Conservation (phyloP, 2,797 vertebrate genomes). For the Numenius phaeopus region DNA sequence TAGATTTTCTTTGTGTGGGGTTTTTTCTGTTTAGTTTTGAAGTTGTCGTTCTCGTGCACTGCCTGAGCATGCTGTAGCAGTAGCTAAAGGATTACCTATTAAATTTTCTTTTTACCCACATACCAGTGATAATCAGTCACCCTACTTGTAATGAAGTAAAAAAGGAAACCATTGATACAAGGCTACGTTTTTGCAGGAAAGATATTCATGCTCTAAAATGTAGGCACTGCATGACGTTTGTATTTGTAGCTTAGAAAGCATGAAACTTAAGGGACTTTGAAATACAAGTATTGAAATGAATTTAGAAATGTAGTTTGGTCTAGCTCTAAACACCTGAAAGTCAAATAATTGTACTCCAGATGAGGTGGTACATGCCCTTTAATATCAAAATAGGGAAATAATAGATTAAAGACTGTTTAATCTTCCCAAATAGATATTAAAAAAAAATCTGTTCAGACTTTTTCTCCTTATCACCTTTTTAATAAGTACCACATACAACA, state of each 20-base stretch:
- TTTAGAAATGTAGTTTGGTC: neutral
- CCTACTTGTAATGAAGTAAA: neutral
- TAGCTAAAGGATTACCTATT: neutral
- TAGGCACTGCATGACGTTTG: neutral
- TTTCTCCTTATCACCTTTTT: slow-evolving; percentile 2
- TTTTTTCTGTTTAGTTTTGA: neutral
- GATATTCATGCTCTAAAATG: neutral
- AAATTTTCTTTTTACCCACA: neutral
- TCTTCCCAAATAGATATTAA: slow-evolving; percentile 18
- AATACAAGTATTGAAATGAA: slow-evolving; percentile 7
- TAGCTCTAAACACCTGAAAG: slow-evolving; percentile 7
- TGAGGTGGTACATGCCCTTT: neutral
- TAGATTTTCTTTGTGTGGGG: neutral
- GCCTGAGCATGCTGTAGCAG: neutral
- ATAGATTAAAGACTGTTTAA: slow-evolving; percentile 32
- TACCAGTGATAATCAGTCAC: neutral
- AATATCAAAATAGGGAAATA: slow-evolving; percentile 30
- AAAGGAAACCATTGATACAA: neutral
- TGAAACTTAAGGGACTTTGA: slow-evolving; percentile 8
- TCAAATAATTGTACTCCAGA: neutral
- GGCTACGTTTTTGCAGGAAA: neutral
- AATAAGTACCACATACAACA: neutral
- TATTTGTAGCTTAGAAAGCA: neutral
- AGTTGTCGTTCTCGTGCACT: neutral
- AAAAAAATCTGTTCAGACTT: neutral